Evolutionary conservation across 2,888 invertebrate species (phyloP), one percentile per base, ranked within the genome.

Genomic region (Bombylius major): DNA sequence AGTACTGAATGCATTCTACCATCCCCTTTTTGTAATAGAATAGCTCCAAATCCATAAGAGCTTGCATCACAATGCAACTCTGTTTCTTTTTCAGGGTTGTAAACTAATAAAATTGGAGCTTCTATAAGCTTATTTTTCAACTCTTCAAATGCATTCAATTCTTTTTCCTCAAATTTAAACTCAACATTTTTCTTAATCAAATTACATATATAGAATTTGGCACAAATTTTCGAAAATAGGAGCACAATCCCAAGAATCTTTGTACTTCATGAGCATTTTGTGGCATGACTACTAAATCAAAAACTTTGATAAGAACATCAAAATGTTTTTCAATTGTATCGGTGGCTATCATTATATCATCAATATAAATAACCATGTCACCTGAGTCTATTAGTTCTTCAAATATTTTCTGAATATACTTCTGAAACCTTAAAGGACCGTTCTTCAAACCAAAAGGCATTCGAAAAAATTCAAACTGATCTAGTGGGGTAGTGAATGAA

Each of bases 11-110:
- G 63, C 32, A 66, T 62, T 53, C 61, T 61, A 12, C 53, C 57
- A 5, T 31, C n/a, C 44, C 59, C 49, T 33, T 45, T 42, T 53
- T 65, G 65, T 14, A 67, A 9, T 9, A 67, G 47, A 2, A 66
- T 59, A 7, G 65, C 60, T 14, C 66, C 67, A 58, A 59, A 66
- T 3, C 66, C 66, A 5, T 13, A 4, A 0, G 60, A 39, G 57
- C 65, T 64, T 0, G 66, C 68, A 60, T 67, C 68, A 14, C 62
- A 64, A 54, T 68, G 67, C 47, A 68, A 50, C 56, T 69, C 64
- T 2, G 65, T 69, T 54, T 65, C 64, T 9, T 50, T 8, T 12
- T 46, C 47, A 4, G 66, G 65, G 13, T 57, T 55, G 57, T 58
- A 71, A 5, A 71, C 56, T 7, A 64, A 59, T 33, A 70, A 57